Percentiles rank a stretch among this genome's conserved stretches.
These are phyloP conservation scores for Telmatochromis brichardi DNA, from an alignment of 2,113 vertebrate genomes.

Conservation along the genomic window DNA sequence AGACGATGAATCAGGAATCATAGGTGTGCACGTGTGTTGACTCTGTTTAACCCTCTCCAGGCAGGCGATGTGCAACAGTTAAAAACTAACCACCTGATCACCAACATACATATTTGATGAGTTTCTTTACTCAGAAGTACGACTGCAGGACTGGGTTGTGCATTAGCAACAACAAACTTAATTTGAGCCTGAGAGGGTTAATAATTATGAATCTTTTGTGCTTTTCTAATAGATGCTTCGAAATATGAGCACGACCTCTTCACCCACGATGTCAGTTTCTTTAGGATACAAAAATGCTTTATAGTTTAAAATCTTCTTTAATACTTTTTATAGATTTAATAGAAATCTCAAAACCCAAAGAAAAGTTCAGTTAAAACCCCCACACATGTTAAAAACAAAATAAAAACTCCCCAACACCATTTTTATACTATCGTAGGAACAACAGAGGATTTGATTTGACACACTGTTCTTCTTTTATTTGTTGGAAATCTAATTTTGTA, in stretches of 20 bases:
- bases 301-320: neutral
- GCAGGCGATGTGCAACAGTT: no score
- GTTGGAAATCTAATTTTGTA: neutral
- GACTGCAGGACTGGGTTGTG: neutral
- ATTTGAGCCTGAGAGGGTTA: neutral
- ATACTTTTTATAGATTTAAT: neutral
- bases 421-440: constrained; percentile 3
- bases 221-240: neutral
- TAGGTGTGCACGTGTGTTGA: neutral
- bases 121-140: neutral
- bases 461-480: neutral
- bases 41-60: neutral
- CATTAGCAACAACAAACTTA: accelerated
- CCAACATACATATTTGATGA: no score
- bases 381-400: neutral
- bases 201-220: neutral
- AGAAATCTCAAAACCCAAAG: neutral
- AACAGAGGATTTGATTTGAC: constrained; percentile 19
- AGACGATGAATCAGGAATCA: neutral
- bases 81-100: no score
- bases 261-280: neutral
- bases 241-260: accelerated
- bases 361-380: neutral
- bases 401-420: neutral
- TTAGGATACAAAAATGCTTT: neutral